A percentile compares a stretch with the other conserved stretches of the same genome.
phyloP scores from a whole-genome alignment of 2,797 vertebrate species.

The Taenioides sp. region DNA sequence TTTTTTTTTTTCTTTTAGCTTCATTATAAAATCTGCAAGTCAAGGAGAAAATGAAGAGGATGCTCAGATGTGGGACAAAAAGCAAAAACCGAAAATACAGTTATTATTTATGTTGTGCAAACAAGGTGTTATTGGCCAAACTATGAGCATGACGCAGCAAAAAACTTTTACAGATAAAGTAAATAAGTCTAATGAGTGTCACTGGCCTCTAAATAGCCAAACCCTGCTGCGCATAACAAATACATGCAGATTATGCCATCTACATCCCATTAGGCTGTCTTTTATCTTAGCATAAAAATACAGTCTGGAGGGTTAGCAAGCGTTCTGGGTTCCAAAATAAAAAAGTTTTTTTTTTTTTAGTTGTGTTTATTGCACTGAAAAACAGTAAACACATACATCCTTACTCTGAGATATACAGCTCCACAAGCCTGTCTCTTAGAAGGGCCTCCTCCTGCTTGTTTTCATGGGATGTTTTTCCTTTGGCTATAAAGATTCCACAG shows the following conservation, averaged over 20 bases:
- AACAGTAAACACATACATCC: no score
- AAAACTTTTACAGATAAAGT: conserved; percentile 4
- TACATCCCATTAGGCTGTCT: neutral
- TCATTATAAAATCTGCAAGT: conserved; percentile 49
- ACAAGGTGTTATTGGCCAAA: conserved; percentile 26
- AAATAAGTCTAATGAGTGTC: neutral
- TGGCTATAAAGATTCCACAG: no score
- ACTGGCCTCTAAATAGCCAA: conserved; percentile 14
- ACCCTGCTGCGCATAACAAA: conserved; percentile 8
- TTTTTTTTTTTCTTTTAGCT: conserved; percentile 32
- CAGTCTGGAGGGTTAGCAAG: no score
- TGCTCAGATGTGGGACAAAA: conserved; percentile 22
- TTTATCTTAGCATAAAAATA: neutral
- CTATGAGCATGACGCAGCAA: conserved; percentile 18
- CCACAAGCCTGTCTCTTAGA: no score
- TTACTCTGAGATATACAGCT: no score
- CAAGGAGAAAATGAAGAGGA: conserved; percentile 56
- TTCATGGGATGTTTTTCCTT: no score
- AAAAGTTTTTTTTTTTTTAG: no score
- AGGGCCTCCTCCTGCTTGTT: no score
- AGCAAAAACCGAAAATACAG: conserved; percentile 32
- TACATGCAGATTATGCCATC: neutral
- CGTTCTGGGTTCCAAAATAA: neutral
- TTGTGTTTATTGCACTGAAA: no score
- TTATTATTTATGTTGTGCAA: conserved; percentile 20